These are phyloP conservation scores for Pollachius pollachius DNA, from an alignment of 2,113 vertebrate genomes.

Conservation along the genomic window DNA sequence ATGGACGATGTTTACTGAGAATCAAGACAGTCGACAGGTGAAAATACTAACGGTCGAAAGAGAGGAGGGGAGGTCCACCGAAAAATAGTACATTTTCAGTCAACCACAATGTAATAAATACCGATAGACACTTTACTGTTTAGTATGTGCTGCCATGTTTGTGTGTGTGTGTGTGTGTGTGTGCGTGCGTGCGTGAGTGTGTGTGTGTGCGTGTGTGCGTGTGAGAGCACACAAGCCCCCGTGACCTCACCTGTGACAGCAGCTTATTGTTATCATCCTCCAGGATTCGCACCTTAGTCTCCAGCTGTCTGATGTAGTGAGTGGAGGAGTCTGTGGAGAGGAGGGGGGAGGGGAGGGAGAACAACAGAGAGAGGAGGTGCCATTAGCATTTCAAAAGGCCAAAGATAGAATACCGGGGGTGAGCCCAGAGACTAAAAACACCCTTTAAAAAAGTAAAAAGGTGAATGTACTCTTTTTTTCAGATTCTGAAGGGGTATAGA, in stretches of 20 bases:
- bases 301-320: slow-evolving; percentile 89
- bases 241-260: slow-evolving; percentile 82
- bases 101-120: too few species aligned
- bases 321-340: slow-evolving; percentile 81
- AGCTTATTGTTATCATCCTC: slow-evolving; percentile 89
- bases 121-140: background rate
- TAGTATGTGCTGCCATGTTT: background rate
- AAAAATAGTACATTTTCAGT: too few species aligned
- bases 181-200: background rate
- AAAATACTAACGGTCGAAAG: too few species aligned
- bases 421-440: slow-evolving; percentile 10
- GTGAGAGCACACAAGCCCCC: background rate
- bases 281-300: slow-evolving; percentile 90
- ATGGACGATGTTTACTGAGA: too few species aligned
- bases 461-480: too few species aligned
- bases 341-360: slow-evolving; percentile 19
- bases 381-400: slow-evolving; percentile 67
- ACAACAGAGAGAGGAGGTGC: slow-evolving; percentile 19
- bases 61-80: too few species aligned
- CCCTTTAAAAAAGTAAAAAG: slow-evolving; percentile 4
- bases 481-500: background rate
- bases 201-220: background rate
- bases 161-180: background rate
- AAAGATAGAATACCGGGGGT: slow-evolving; percentile 6
- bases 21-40: too few species aligned